Conservation (phyloP, 2,888 invertebrate species). For the Matsumyia berberina region DNA sequence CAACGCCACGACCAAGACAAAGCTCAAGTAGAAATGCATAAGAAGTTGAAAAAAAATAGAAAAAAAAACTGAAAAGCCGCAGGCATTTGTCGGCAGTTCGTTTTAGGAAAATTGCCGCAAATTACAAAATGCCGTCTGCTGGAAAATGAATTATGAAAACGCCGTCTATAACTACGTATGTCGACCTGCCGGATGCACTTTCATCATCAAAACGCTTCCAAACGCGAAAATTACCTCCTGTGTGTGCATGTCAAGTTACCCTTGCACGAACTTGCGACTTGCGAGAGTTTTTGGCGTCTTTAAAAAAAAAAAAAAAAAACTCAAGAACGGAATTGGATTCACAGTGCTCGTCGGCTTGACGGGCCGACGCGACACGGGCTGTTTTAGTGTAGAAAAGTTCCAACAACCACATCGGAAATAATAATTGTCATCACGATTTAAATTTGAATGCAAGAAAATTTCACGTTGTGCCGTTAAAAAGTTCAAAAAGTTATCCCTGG, state of each 20-base stretch:
- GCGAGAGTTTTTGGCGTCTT: slow-evolving; percentile 21
- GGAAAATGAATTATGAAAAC: slow-evolving; percentile 74
- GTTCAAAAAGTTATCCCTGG: slow-evolving; percentile 72
- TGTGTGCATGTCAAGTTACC: slow-evolving; percentile 75
- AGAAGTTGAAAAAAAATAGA: not conserved
- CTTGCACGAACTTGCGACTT: slow-evolving; percentile 67
- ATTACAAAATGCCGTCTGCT: slow-evolving; percentile 70
- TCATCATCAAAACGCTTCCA: slow-evolving; percentile 75
- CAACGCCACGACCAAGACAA: slow-evolving; percentile 10
- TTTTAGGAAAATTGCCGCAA: slow-evolving; percentile 71
- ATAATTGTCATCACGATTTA: slow-evolving; percentile 76
- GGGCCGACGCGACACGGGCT: not conserved
- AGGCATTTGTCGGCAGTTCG: slow-evolving; percentile 64
- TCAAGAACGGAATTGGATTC: slow-evolving; percentile 62
- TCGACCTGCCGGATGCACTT: slow-evolving; percentile 74
- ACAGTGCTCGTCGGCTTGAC: slow-evolving; percentile 10
- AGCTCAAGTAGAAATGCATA: not conserved
- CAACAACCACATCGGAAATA: slow-evolving; percentile 75
- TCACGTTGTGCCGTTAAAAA: slow-evolving; percentile 71
- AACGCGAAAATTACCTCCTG: slow-evolving; percentile 76
- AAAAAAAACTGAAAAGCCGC: not conserved
- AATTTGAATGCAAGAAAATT: slow-evolving; percentile 75
- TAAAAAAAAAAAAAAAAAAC: too few relatives aligned
- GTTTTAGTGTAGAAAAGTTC: slow-evolving; percentile 46
- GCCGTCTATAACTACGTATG: slow-evolving; percentile 49